Evolutionary conservation across 2,797 vertebrate species (phyloP).

Genomic region (Fringilla coelebs): DNA sequence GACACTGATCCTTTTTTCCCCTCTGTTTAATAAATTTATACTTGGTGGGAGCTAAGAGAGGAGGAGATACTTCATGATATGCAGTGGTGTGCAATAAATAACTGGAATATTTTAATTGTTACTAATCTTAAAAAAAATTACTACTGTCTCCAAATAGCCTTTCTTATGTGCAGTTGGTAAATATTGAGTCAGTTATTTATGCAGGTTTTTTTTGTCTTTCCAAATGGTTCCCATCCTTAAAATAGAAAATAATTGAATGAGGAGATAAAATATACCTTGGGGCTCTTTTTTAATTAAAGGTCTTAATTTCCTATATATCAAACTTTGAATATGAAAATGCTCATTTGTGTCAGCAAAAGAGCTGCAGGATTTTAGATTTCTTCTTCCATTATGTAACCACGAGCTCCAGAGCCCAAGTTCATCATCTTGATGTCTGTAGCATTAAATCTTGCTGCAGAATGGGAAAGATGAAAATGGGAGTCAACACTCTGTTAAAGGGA

Average conservation of each 20-base stretch:
- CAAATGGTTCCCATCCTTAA: background rate
- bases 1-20: background rate
- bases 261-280: background rate
- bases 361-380: background rate
- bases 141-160: background rate
- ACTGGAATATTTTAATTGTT: background rate
- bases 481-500: background rate
- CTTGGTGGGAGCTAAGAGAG: background rate
- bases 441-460: background rate
- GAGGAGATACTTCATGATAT: background rate
- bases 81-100: background rate
- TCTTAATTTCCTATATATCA: background rate
- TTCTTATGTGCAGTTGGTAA: background rate
- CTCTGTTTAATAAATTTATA: background rate
- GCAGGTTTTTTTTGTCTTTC: constrained; percentile 8
- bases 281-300: background rate
- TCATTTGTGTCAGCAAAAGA: background rate
- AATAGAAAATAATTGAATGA: constrained; percentile 10
- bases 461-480: background rate
- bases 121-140: background rate
- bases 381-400: background rate
- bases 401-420: background rate
- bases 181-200: background rate
- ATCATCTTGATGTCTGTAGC: background rate
- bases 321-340: background rate